Evolutionary conservation across 1,140 invertebrate species (phyloP), one percentile per base, ranked within the genome.

Genomic region (Macrostomum lignano): DNA sequence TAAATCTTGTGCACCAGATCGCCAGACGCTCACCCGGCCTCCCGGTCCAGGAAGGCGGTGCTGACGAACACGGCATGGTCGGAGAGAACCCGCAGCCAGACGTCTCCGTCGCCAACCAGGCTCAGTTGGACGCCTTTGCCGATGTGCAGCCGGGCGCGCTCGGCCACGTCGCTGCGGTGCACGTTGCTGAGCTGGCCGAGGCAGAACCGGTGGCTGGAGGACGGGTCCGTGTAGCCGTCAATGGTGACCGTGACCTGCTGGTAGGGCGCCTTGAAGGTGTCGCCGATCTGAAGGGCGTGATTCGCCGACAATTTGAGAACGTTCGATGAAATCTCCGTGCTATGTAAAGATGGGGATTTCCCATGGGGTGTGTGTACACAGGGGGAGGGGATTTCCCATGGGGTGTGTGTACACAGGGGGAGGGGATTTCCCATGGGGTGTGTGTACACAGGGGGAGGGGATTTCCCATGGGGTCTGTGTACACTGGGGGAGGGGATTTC

Each of bases 1-100:
- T 93, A 91, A 40, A 98, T 93, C 65, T 96, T 94, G 58, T 94
- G 86, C 26, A 94, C 84, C 10, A 81, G 84, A 61, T 93, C 86
- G 1, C 84, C 84, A 2, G 86, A 84, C 28, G 78, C 74, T 35
- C 86, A 60, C 15, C 82, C 82, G 20, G 84, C 82, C 61, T 93
- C 84, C 36, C 84, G 64, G 56, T 96, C 88, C 40, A 96, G 60
- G 57, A 93, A 96, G 58, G 91, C 93, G 40, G 79, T 88, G 60
- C 94, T 82, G 35, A 96, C 84, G 59, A 96, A 98, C 20, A 96
- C 84, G 41, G 81, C 82, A 60, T 96, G 82, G 46, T 94, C 81
- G 37, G 79, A 88, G 19, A 86, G 67, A 55, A 84, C 93, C 3
- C 78, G 65, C 29, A 96, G 63, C 77, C 81, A 94, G 13, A 96